Evolutionary conservation across 2,888 invertebrate species (phyloP), one percentile per base, ranked within the genome.

Genomic region (Ferdinandea cuprea): DNA sequence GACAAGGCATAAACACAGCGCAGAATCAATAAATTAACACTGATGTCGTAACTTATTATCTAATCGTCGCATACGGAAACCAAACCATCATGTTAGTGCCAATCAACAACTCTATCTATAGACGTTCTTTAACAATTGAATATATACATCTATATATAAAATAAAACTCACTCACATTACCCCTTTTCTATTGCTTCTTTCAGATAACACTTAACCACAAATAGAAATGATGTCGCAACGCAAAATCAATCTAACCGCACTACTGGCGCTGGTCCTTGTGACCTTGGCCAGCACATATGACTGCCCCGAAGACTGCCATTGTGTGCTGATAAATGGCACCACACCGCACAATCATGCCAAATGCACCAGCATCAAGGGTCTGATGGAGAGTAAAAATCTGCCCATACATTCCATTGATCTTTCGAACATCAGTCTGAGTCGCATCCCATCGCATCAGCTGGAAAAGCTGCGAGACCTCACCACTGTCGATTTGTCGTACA

Each of bases 401-500:
- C 89, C 90, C 56, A 87, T 91, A 86, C 90, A 91, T 87, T 91
- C 91, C 86, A 87, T 95, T 65, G 94, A 94, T 89, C 91, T 95
- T 69, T 94, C 95, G 15, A 92, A 93, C 86, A 92, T 94, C 88
- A 92, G 92, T 68, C 92, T 95, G 76, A 92, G 92, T 0, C 92
- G 94, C 81, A 88, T 92, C 87, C 42, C 90, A 61, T 91, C 92
- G 86, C 91, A 93, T 85, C 92, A 93, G 87, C 90, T 94, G 85
- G 92, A 92, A 85, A 92, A 92, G 85, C 90, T 94, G 54, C 92
- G 92, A 30, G 93, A 93, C 89, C 89, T 95, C 40, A 93, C 92
- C 54, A 93, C 93, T 42, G 90, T 94, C 85, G 94, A 95, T 89
- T 89, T 95, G 32, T 94, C 94, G 1, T 92, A 92, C 52, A 94